Evolutionary conservation across 2,888 invertebrate species (phyloP).

Genomic region (Drosophila mayaguana): DNA sequence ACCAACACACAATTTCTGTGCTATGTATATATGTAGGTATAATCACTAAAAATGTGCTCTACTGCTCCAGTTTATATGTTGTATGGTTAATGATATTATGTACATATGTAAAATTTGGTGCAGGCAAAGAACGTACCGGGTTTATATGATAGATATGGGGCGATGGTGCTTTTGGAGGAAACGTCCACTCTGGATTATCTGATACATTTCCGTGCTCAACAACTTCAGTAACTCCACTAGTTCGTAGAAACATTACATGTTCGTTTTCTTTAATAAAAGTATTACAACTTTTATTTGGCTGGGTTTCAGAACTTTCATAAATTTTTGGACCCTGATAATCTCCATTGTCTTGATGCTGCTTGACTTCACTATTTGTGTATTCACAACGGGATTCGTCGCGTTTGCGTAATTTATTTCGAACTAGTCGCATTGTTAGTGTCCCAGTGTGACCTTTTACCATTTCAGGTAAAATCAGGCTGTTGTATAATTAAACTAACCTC

Average conservation of each 20-base stretch:
- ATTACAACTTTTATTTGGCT: constrained; percentile 48
- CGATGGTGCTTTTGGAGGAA: constrained; percentile 92
- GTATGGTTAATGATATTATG: neutral
- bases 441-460: constrained; percentile 93
- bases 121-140: constrained; percentile 87
- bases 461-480: constrained; percentile 36
- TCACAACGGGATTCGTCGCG: constrained; percentile 90
- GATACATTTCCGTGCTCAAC: constrained; percentile 83
- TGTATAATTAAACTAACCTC: constrained; percentile 29
- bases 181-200: constrained; percentile 89
- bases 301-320: constrained; percentile 8
- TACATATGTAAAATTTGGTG: neutral
- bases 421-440: constrained; percentile 95
- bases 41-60: too few relatives aligned
- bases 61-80: too few relatives aligned
- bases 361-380: constrained; percentile 17
- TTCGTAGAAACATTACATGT: constrained; percentile 69
- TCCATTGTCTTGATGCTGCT: constrained; percentile 21
- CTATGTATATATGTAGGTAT: too few relatives aligned
- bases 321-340: constrained; percentile 1
- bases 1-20: too few relatives aligned
- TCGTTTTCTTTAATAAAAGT: constrained; percentile 54
- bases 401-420: constrained; percentile 95
- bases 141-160: constrained; percentile 90
- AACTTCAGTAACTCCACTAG: constrained; percentile 55